Evolutionary conservation across 2,113 vertebrate genomes (phyloP), one percentile per base, ranked within the genome.

Genomic region (Brevimyrus niger): DNA sequence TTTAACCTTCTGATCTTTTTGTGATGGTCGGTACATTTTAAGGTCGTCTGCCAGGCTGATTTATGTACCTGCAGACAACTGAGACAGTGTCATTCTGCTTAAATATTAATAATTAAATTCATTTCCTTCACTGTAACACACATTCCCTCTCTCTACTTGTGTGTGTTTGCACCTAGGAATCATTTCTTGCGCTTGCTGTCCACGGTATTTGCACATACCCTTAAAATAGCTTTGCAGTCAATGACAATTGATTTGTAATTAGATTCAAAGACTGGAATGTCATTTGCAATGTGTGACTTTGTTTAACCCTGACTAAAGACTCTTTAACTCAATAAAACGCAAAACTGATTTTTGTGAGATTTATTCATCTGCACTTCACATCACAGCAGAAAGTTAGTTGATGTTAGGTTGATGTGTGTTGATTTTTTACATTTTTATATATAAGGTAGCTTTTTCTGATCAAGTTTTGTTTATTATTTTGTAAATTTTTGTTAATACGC

Each of bases 291-390:
- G 93, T 92, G 94, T 92, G 10, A 47, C 50, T 92, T 91, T 76
- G 88, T 91, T 15, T 42, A 84, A 87, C 53, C 87, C 61, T 89
- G 89, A 76, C 0, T 13, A 91, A 89, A 51, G 89, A 90, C 23
- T 91, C 89, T 91, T 90, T 92, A 51, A 69, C 50, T 53, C 51
- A 94, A 94, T 94, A 93, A 95, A 92, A 92, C n/a, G 73, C 87
- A 92, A 89, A 61, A 84, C 61, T 17, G 48, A 51, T 35, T 87
- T 51, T 53, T 86, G 10, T 50, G 47, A 50, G 3, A 50, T 50
- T 84, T 84, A 46, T 84, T 84, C 44, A 76, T 84, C 44, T 38
- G 69, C 4, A 76, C 31, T 38, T 35, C 31, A 76, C 69, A 76
- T 13, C 31, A 38, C 69, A 76, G 65, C 65, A 73, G 11, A n/a